Evolutionary conservation across 2,888 invertebrate genomes (phyloP).

Genomic region (Scelioninae gen. 2): DNA sequence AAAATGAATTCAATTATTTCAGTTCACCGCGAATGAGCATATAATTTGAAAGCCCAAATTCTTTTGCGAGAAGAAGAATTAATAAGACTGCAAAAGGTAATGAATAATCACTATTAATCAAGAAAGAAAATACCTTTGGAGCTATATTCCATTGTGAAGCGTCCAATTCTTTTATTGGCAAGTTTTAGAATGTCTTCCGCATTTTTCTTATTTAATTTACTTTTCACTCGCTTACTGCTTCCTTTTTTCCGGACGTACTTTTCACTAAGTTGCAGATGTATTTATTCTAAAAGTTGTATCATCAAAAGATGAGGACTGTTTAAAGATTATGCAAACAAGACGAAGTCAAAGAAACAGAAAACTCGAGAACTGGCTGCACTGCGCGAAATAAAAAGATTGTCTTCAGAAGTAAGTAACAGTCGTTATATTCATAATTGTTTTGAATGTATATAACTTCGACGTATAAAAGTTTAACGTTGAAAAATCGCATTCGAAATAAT

Average conservation of each 20-base stretch:
- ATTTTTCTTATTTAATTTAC: constrained; percentile 44
- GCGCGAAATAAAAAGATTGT: constrained; percentile 42
- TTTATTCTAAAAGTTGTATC: constrained; percentile 53
- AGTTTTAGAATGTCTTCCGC: constrained; percentile 35
- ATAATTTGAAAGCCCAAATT: too few species aligned
- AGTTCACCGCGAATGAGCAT: too few species aligned
- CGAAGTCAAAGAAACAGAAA: constrained; percentile 54
- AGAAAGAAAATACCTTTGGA: constrained; percentile 8
- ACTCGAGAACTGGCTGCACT: constrained; percentile 35
- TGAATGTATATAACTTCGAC: constrained; percentile 38
- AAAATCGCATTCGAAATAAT: constrained; percentile 48
- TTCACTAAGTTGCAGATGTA: constrained; percentile 36
- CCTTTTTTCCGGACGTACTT: constrained; percentile 6
- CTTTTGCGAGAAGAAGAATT: too few species aligned
- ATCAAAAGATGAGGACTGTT: constrained; percentile 54
- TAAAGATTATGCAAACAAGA: constrained; percentile 56
- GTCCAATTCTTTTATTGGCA: background rate
- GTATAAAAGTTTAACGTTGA: constrained; percentile 25
- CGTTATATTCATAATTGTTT: constrained; percentile 53
- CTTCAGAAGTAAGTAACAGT: constrained; percentile 46
- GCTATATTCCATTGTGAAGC: constrained; percentile 12
- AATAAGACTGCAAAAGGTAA: too few species aligned
- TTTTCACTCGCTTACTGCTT: constrained; percentile 23
- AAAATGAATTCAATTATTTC: too few species aligned
- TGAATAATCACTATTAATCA: constrained; percentile 34